phyloP scores from a whole-genome alignment of 2,888 invertebrate species.

The Dryocosmus kuriphilus region DNA sequence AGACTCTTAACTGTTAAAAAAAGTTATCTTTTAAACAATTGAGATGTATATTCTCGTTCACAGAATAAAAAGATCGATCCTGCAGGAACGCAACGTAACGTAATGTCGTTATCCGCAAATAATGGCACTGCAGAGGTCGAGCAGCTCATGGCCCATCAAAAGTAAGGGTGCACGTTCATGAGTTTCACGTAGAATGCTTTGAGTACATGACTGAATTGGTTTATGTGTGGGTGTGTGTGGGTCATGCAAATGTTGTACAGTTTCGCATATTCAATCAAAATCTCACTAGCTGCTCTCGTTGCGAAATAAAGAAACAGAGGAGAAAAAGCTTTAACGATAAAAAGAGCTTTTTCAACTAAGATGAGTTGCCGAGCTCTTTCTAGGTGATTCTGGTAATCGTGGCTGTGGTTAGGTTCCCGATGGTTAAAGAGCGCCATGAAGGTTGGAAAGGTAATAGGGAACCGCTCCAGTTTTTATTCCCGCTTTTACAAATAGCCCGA shows the following conservation, averaged over 20 bases:
- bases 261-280: conserved; percentile 30
- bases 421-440: conserved; percentile 17
- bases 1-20: no score
- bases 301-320: not conserved
- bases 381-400: conserved; percentile 23
- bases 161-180: conserved; percentile 2
- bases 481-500: conserved; percentile 20
- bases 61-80: not conserved
- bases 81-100: not conserved
- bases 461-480: conserved; percentile 27
- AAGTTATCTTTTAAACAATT: no score
- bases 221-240: not conserved
- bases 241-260: not conserved
- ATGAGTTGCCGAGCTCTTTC: not conserved
- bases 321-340: not conserved
- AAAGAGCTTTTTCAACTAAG: not conserved
- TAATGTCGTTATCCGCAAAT: not conserved
- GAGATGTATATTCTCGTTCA: no score
- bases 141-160: conserved; percentile 17
- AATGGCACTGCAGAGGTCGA: not conserved
- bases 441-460: not conserved
- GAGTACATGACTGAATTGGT: not conserved
- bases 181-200: not conserved
- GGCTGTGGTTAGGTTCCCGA: not conserved
- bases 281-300: not conserved